phyloP scores from a whole-genome alignment of 2,888 invertebrate genomes.

The Willowsia nigromaculata region DNA sequence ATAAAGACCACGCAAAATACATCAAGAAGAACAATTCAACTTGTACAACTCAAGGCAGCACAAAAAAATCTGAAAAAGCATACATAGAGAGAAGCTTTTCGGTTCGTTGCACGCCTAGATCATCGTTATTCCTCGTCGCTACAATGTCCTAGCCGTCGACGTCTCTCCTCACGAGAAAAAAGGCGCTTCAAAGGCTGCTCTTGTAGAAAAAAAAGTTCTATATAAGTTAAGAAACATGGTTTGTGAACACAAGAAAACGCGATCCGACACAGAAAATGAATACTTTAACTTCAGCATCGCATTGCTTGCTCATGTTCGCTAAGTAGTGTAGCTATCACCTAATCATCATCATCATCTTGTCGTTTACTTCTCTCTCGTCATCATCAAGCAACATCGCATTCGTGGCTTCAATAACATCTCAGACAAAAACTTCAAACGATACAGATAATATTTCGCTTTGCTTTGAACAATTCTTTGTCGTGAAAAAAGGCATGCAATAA shows the following conservation, averaged over 20 bases:
- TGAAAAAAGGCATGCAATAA: constrained; percentile 22
- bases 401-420: constrained; percentile 31
- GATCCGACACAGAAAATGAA: not conserved
- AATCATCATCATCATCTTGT: constrained; percentile 17
- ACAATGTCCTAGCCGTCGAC: constrained; percentile 42
- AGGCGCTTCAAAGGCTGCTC: not conserved
- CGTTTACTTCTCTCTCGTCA: constrained; percentile 4
- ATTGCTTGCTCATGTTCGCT: constrained; percentile 25
- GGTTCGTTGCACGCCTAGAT: constrained; percentile 52
- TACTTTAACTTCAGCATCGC: too few species aligned
- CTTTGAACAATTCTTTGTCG: not conserved
- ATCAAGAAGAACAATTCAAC: not conserved
- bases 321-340: constrained; percentile 31
- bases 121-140: constrained; percentile 23
- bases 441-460: constrained; percentile 23
- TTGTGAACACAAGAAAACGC: constrained; percentile 11
- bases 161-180: not conserved
- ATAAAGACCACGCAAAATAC: not conserved
- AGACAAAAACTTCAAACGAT: constrained; percentile 28
- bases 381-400: not conserved
- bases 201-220: constrained; percentile 16
- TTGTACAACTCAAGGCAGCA: not conserved
- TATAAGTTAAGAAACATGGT: not conserved
- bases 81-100: constrained; percentile 25
- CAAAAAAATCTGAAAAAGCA: not conserved